Evolutionary conservation across 1,140 invertebrate species (phyloP), one percentile per base, ranked within the genome.

Genomic region (Popillia japonica): DNA sequence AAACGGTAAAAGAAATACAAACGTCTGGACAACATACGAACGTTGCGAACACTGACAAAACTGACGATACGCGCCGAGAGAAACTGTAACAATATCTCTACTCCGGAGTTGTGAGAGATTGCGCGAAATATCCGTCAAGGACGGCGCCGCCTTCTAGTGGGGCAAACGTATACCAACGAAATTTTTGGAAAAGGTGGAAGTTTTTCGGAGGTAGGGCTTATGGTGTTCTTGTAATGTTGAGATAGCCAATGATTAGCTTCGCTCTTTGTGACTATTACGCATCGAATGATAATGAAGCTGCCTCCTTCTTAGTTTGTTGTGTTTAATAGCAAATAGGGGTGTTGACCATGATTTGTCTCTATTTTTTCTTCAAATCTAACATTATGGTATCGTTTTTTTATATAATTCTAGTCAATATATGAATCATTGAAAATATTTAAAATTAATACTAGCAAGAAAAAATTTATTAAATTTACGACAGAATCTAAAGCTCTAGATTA

Each of bases 101-200:
- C n/a, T n/a, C 64, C 14, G 4, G 64, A 55, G 2, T n/a, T 14
- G n/a, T 55, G 17, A 9, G 61, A 68, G 20, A 68, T 34, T 68
- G 61, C 61, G 61, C 61, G 61, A 23, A 10, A 68, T 17, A 68
- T 68, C 20, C 61, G 61, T 22, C 22, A 68, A 68, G 11, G 27
- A 17, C 61, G 61, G 22, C 61, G 61, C 61, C 61, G 61, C 61
- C 61, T 22, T 22, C 61, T 68, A 68, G 61, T 68, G 61, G 61
- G 61, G 61, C 22, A 6, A 27, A 8, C 17, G 17, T 17, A 3
- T 55, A n/a, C 22, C 22, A 68, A 27, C 17, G 9, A 9, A 9
- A 23, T 68, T 68, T 68, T 68, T 68, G 2, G 14, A 7, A n/a
- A 55, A 20, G n/a, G 48, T 55, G 48, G 48, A 68, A 22, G 8